Percentiles rank a stretch among this genome's conserved stretches.
phyloP scores from a whole-genome alignment of 2,797 vertebrate genomes.

The Characodon lateralis region DNA sequence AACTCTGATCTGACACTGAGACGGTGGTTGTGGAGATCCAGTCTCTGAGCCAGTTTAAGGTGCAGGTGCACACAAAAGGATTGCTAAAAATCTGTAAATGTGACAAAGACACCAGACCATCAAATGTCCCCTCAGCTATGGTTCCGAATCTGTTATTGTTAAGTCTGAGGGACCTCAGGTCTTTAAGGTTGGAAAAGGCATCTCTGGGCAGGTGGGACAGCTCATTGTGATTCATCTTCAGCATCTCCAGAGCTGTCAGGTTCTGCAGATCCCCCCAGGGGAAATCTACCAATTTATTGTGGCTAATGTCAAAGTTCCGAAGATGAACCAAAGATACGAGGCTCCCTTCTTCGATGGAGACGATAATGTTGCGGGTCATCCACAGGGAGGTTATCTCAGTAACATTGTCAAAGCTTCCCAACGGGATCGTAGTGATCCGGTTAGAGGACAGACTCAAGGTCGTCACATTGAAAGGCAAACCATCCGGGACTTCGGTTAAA shows the following conservation, averaged over 20 bases:
- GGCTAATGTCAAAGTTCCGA: conserved; percentile 91
- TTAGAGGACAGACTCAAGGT: conserved; percentile 91
- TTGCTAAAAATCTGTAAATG: conserved; percentile 92
- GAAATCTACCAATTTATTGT: conserved; percentile 90
- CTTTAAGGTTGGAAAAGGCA: conserved; percentile 86
- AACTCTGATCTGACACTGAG: conserved; percentile 81
- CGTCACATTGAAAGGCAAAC: conserved; percentile 87
- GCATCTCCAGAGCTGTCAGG: conserved; percentile 86
- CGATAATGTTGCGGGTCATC: conserved; percentile 90
- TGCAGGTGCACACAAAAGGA: conserved; percentile 89
- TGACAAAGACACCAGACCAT: conserved; percentile 85
- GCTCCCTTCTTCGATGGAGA: conserved; percentile 81
- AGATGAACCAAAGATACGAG: conserved; percentile 84
- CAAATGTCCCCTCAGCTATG: conserved; percentile 88
- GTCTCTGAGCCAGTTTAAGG: conserved; percentile 88
- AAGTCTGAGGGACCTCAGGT: conserved; percentile 90
- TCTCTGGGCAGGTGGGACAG: conserved; percentile 85
- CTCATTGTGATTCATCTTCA: conserved; percentile 96
- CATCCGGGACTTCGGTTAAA: conserved; percentile 83
- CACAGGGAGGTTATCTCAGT: conserved; percentile 89
- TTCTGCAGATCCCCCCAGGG: conserved; percentile 93
- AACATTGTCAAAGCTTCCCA: conserved; percentile 84
- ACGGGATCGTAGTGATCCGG: conserved; percentile 82
- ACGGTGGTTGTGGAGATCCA: conserved; percentile 86
- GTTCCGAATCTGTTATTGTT: conserved; percentile 89